Evolutionary conservation across 64 coral and sea anemone genomes (phyloP).

Genomic region (Acropora tenuis): DNA sequence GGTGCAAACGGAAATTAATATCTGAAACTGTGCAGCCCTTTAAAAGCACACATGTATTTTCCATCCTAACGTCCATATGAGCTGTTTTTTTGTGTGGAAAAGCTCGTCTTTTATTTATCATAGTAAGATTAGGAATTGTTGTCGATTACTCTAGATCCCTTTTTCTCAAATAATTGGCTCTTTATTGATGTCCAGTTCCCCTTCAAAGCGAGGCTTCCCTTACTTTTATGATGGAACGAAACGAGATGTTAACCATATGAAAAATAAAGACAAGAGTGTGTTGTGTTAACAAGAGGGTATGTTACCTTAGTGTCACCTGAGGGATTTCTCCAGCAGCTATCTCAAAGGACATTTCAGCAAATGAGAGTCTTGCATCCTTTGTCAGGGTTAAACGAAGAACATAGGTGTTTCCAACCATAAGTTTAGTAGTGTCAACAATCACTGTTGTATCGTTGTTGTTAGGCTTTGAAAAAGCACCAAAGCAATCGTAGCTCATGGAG

Average conservation of each 20-base stretch:
- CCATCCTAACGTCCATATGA: too few relatives aligned
- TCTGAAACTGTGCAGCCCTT: not conserved
- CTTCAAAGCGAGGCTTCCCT: too few relatives aligned
- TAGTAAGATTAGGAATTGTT: too few relatives aligned
- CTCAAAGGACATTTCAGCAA: not conserved
- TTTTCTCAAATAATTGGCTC: too few relatives aligned
- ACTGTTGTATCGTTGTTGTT: not conserved
- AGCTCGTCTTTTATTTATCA: too few relatives aligned
- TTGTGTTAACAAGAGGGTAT: too few relatives aligned
- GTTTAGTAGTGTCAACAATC: not conserved
- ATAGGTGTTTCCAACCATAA: not conserved
- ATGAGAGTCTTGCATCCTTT: not conserved
- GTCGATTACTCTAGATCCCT: too few relatives aligned
- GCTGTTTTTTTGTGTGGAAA: too few relatives aligned
- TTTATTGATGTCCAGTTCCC: too few relatives aligned
- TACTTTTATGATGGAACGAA: not conserved
- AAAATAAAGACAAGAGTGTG: not conserved
- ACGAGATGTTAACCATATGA: not conserved
- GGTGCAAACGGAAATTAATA: not conserved
- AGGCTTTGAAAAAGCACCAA: not conserved
- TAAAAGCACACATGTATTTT: too few relatives aligned
- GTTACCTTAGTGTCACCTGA: not conserved
- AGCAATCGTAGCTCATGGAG: not conserved
- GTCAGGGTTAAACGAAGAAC: not conserved
- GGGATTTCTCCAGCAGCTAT: not conserved